phyloP scores from a whole-genome alignment of 2,888 invertebrate genomes.

The Diachrysia chrysitis region DNA sequence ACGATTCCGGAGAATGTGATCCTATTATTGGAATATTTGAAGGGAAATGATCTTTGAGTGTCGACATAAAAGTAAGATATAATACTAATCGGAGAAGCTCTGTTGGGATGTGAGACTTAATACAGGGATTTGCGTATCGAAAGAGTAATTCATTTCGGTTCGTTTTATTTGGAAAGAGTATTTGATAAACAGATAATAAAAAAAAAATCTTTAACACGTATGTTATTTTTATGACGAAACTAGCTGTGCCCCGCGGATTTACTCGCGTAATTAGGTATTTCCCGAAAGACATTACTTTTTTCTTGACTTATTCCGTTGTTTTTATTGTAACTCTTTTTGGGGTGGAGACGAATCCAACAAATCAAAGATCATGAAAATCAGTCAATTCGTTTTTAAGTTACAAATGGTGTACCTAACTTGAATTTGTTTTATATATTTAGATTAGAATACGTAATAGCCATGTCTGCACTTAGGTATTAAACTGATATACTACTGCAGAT shows the following conservation, averaged over 20 bases:
- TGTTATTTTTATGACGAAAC: not conserved
- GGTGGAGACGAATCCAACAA: too few species aligned
- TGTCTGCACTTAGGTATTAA: too few species aligned
- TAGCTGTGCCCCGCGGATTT: too few species aligned
- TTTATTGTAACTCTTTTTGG: too few species aligned
- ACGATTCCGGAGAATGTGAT: conserved; percentile 48
- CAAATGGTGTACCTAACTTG: too few species aligned
- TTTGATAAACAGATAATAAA: not conserved
- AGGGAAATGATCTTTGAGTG: conserved; percentile 33
- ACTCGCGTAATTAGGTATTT: too few species aligned
- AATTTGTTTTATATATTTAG: too few species aligned
- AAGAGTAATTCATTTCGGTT: conserved; percentile 17
- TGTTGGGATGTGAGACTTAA: not conserved
- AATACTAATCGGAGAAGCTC: conserved; percentile 28
- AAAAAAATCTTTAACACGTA: not conserved
- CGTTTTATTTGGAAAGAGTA: not conserved
- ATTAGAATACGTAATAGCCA: not conserved
- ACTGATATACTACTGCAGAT: too few species aligned
- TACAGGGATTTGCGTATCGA: conserved; percentile 11
- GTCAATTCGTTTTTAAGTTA: too few species aligned
- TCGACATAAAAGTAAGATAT: conserved; percentile 21
- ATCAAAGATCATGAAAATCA: too few species aligned
- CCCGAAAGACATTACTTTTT: too few species aligned
- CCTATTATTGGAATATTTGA: conserved; percentile 46
- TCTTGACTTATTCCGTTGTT: too few species aligned